Evolutionary conservation across 2,113 vertebrate species (phyloP), one percentile per base, ranked within the genome.

Genomic region (Neodontobutis hainanensis): DNA sequence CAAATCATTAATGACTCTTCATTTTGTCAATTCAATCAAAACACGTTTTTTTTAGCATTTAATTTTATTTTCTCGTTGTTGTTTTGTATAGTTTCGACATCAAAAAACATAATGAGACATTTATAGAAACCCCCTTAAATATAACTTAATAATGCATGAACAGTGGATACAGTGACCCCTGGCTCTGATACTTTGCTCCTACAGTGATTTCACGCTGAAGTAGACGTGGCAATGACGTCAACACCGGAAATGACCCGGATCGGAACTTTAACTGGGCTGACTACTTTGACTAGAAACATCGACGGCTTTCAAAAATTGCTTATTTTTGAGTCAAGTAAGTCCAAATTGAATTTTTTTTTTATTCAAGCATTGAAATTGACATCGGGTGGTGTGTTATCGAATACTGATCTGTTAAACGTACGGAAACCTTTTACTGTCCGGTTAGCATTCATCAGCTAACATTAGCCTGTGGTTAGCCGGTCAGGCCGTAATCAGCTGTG

Each of bases 151-250:
- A 27, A 27, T 27, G 48, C 11, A 10, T 48, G 27, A 51, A 34
- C 1, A 6, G 34, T 36, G 52, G 34, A 12, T 38, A 14, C 38
- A 38, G 34, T 8, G 52, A 8, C 52, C 34, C 32, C 52, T 55
- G 12, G 34, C 52, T 3, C 6, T 11, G 78, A 46, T 84, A 80
- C 46, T 88, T 80, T 2, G 11, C 0, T 0, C 11, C 49, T 45
- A 60, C 55, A 60, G 27, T 40, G 34, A 34, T 46, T 64, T 78
- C 35, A 16, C 40, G 1, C 56, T 73, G 71, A 80, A 79, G 87
- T 46, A 71, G 79, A 94, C 93, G 92, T 94, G 92, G 92, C 91
- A 92, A 66, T 91, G 90, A 93, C 92, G 91, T 92, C 55, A 65
- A 5, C 38, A 50, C 90, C 91, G 92, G 92, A 92, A 92, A 82